phyloP scores from a whole-genome alignment of 2,888 invertebrate species.

The Saturnia pavonia region DNA sequence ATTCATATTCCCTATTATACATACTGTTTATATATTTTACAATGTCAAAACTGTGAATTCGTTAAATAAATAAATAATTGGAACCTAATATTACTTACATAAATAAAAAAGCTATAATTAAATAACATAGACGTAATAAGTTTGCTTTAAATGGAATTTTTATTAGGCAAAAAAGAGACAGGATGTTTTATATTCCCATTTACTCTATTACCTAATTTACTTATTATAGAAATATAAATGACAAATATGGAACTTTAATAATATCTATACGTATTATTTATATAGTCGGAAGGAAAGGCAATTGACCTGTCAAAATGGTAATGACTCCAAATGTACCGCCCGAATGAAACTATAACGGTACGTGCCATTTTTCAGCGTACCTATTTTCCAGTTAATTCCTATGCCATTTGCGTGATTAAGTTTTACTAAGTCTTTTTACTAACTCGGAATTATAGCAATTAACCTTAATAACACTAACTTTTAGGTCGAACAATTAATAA shows the following conservation, averaged over 20 bases:
- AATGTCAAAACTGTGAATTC: background rate
- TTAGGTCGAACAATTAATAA: slow-evolving; percentile 4
- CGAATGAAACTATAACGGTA: slow-evolving; percentile 11
- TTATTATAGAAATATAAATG: background rate
- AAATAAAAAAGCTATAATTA: background rate
- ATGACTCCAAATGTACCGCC: slow-evolving; percentile 10
- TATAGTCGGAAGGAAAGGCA: background rate
- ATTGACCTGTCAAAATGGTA: slow-evolving; percentile 10
- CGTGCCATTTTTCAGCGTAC: slow-evolving; percentile 1
- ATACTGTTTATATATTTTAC: no score
- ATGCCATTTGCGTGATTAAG: background rate
- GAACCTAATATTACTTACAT: background rate
- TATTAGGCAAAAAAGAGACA: background rate
- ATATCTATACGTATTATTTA: slow-evolving; percentile 3
- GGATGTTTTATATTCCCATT: background rate
- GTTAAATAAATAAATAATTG: background rate
- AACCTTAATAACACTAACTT: background rate
- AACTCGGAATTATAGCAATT: slow-evolving; percentile 8
- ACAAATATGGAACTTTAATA: background rate
- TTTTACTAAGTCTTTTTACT: background rate
- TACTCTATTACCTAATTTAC: background rate
- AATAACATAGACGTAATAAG: background rate
- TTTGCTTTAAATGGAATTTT: background rate
- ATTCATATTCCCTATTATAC: no score
- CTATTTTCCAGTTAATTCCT: slow-evolving; percentile 10